Evolutionary conservation across 2,888 invertebrate species (phyloP), one percentile per base, ranked within the genome.

Genomic region (Caenorhabditis sp.): DNA sequence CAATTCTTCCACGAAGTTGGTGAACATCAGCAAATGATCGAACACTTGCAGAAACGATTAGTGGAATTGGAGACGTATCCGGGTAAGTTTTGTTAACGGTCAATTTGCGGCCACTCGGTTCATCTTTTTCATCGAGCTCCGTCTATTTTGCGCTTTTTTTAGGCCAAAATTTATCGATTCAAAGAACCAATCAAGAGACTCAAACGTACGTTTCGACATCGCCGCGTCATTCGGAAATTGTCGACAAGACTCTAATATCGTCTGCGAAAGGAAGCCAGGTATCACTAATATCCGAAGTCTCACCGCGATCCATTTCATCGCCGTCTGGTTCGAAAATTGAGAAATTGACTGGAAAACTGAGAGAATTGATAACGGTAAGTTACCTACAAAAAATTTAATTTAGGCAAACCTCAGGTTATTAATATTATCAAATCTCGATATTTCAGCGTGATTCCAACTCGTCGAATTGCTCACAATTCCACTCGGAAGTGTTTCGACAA

Each of bases 31-130:
- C 58, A 67, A 12, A 21, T 60, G 23, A 67, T 71, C 12, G 56
- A 52, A 3, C 17, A 31, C 8, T 31, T 72, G 14, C 52, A 61
- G 3, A 26, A 26, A 8, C 38, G 62, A 20, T 38, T 67, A 8
- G 26, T 65, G 1, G 61, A 67, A 36, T 53, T 68, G 10, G 65
- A 67, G 25, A 54, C 72, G 0, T 68, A 68, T 56, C 68, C 72
- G 0, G 59, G 59, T 59, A 5, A 21, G 8, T n/a, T 20, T 5
- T 53, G 20, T 53, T 23, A n/a, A n/a, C n/a, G n/a, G n/a, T n/a
- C n/a, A 53, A 21, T 23, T 10, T 36, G 36, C 7, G 36, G 5
- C 7, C 3, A 14, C 20, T 10, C 4, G 17, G 20, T 50, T 50
- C 20, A 14, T 14, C 50, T 4, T 50, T n/a, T n/a, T n/a, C n/a